Conservation (phyloP, 2,797 vertebrate species). For the Eospalax fontanierii region DNA sequence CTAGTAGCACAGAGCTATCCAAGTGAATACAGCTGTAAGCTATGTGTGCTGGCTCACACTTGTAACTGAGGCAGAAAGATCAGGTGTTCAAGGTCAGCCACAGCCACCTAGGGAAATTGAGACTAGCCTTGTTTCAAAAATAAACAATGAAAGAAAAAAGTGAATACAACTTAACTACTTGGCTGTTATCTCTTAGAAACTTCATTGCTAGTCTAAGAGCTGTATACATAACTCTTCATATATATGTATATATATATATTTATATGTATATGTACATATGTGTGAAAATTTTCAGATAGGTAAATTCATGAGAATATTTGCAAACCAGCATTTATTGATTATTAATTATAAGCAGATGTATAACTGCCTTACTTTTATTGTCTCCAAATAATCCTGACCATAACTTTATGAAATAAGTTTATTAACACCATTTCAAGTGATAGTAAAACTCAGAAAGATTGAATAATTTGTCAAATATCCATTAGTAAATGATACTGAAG, state of each 20-base stretch:
- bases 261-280: neutral
- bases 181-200: neutral
- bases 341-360: neutral
- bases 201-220: neutral
- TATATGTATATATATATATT: neutral
- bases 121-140: too few relatives aligned
- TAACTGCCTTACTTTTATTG: neutral
- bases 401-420: neutral
- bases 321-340: neutral
- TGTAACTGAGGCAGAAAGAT: neutral
- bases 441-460: neutral
- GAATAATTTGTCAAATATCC: neutral
- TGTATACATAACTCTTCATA: neutral
- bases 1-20: neutral
- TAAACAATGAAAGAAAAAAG: too few relatives aligned
- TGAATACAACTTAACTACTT: too few relatives aligned
- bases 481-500: neutral
- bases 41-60: too few relatives aligned
- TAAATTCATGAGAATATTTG: neutral
- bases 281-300: neutral
- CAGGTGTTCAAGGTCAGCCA: too few relatives aligned
- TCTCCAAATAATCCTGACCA: slow-evolving; percentile 4
- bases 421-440: neutral
- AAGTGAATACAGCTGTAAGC: too few relatives aligned
- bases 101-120: too few relatives aligned